Evolutionary conservation across 2,113 vertebrate species (phyloP).

Genomic region (Ageneiosus marmoratus): DNA sequence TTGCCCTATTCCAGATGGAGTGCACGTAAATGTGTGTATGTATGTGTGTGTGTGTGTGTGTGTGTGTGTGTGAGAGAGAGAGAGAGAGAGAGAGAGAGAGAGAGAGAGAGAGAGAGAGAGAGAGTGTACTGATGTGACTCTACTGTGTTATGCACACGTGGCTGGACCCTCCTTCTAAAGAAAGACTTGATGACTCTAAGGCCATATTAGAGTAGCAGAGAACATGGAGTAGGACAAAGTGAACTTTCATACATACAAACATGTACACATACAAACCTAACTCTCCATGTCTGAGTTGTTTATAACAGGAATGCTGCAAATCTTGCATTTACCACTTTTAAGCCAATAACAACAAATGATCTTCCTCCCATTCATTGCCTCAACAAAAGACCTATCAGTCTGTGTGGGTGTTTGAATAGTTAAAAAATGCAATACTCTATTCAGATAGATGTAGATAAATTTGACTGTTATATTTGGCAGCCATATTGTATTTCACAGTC

Average conservation of each 20-base stretch:
- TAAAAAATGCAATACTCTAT: conserved; percentile 18
- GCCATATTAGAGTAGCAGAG: conserved; percentile 8
- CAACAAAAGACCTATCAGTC: not conserved
- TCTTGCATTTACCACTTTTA: conserved; percentile 58
- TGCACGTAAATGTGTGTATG: conserved; percentile 35
- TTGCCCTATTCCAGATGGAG: conserved; percentile 44
- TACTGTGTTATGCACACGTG: conserved; percentile 24
- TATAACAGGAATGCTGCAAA: conserved; percentile 56
- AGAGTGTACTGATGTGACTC: conserved; percentile 19
- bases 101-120: no score
- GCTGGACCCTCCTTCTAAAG: conserved; percentile 20
- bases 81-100: no score
- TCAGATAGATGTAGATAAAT: conserved; percentile 7
- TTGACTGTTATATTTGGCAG: conserved; percentile 58
- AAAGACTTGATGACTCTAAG: conserved; percentile 36
- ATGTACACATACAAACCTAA: conserved; percentile 11
- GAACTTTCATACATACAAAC: conserved; percentile 56
- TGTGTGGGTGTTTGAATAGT: conserved; percentile 24
- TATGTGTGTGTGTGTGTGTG: conserved; percentile 36
- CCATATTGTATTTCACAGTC: conserved; percentile 50
- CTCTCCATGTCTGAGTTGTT: conserved; percentile 36
- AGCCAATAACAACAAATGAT: conserved; percentile 32
- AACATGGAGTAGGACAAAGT: conserved; percentile 56
- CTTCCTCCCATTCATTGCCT: conserved; percentile 23
- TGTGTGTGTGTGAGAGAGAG: conserved; percentile 19